These are phyloP conservation scores for Mola mola DNA, from an alignment of 2,113 vertebrate species.

Conservation along the genomic window DNA sequence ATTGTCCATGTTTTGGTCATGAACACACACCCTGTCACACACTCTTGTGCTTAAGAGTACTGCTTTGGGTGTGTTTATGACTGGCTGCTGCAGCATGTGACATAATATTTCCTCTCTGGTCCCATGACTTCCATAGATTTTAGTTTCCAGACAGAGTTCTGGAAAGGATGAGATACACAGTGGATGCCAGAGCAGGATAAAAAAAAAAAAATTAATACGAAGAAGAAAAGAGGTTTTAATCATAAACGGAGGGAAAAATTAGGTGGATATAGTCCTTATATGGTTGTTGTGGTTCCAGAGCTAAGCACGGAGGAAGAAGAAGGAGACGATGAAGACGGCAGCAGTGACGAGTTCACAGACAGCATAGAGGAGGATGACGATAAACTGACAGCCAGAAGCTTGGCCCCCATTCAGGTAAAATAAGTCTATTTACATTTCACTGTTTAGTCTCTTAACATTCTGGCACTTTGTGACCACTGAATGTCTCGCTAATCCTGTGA, in stretches of 20 bases:
- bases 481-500: neutral
- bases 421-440: neutral
- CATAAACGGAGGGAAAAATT: neutral
- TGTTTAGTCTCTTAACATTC: neutral
- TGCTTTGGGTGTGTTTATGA: constrained; percentile 46
- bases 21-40: constrained; percentile 11
- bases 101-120: constrained; percentile 68
- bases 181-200: constrained; percentile 3
- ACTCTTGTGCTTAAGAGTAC: constrained; percentile 1
- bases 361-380: constrained; percentile 85
- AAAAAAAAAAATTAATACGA: neutral
- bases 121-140: constrained; percentile 58
- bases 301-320: constrained; percentile 74
- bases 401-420: constrained; percentile 75
- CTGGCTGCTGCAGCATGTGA: constrained; percentile 50
- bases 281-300: constrained; percentile 77
- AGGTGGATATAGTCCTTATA: constrained; percentile 25
- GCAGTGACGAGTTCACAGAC: constrained; percentile 84
- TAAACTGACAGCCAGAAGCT: constrained; percentile 65
- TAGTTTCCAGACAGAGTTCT: constrained; percentile 35
- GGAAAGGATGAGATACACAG: constrained; percentile 27
- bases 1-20: neutral
- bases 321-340: constrained; percentile 64
- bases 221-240: neutral
- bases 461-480: neutral